These are phyloP conservation scores for Novumbra hubbsi DNA, from an alignment of 2,797 vertebrate species.

Conservation along the genomic window DNA sequence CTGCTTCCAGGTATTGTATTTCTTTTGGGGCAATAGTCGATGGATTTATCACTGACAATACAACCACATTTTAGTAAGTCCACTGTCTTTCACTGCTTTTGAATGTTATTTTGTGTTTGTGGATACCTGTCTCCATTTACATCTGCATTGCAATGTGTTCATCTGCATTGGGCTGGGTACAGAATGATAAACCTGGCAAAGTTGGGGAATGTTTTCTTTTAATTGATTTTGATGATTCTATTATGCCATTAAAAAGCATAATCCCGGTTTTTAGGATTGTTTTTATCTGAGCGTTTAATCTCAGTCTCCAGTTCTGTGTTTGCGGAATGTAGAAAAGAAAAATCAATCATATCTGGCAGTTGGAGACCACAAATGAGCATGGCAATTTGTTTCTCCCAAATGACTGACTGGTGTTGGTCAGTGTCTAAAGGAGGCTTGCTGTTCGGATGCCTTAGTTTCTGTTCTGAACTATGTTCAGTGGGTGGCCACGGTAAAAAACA, in stretches of 20 bases:
- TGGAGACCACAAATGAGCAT: background rate
- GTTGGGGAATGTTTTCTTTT: background rate
- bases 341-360: background rate
- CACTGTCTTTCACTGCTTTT: slow-evolving; percentile 5
- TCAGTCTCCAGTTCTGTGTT: background rate
- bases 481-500: background rate
- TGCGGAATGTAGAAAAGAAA: background rate
- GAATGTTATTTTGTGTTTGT: background rate
- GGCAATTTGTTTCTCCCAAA: background rate
- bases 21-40: slow-evolving; percentile 63
- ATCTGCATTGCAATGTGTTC: background rate
- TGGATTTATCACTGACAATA: slow-evolving; percentile 68
- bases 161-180: background rate
- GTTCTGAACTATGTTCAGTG: background rate
- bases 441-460: background rate
- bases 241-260: background rate
- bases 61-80: slow-evolving; percentile 68
- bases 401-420: background rate
- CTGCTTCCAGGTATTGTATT: slow-evolving; percentile 53
- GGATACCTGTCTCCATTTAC: background rate
- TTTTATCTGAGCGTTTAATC: background rate
- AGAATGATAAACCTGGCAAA: background rate
- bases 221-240: background rate
- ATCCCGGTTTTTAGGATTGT: background rate
- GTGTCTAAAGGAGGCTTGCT: background rate